Evolutionary conservation across 2,888 invertebrate species (phyloP).

Genomic region (Thecophora atra): DNA sequence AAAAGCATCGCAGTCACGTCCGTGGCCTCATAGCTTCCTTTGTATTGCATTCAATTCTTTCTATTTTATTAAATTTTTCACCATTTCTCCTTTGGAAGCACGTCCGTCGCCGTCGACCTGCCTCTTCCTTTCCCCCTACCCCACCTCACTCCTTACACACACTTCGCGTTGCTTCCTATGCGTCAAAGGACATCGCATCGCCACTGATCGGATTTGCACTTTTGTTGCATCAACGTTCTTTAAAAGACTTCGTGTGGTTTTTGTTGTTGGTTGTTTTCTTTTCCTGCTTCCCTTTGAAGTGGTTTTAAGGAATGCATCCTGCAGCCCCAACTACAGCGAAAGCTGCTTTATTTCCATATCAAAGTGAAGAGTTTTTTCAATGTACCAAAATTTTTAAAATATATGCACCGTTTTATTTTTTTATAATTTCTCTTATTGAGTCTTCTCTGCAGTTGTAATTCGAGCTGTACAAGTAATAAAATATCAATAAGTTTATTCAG

Average conservation of each 20-base stretch:
- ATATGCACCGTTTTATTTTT: too few relatives aligned
- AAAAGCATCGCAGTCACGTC: not conserved
- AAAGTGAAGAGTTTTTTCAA: too few relatives aligned
- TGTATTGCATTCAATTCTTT: not conserved
- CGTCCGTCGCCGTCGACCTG: not conserved
- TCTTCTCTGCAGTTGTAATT: too few relatives aligned
- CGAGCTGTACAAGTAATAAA: too few relatives aligned
- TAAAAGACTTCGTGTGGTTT: not conserved
- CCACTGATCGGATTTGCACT: not conserved
- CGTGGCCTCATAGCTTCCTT: not conserved
- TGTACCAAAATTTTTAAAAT: too few relatives aligned
- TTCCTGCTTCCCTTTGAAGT: not conserved
- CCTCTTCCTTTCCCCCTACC: not conserved
- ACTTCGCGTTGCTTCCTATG: constrained; percentile 1
- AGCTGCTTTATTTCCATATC: not conserved
- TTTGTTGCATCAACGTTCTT: not conserved
- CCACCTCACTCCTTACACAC: not conserved
- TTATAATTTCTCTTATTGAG: too few relatives aligned
- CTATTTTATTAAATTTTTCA: not conserved
- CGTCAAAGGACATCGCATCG: not conserved
- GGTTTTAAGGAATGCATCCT: not conserved
- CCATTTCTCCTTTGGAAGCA: not conserved
- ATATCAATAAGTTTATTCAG: too few relatives aligned
- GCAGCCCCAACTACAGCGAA: not conserved
- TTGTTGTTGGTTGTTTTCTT: not conserved